Conservation (phyloP, 2,888 invertebrate genomes). For the Cryptus armator region DNA sequence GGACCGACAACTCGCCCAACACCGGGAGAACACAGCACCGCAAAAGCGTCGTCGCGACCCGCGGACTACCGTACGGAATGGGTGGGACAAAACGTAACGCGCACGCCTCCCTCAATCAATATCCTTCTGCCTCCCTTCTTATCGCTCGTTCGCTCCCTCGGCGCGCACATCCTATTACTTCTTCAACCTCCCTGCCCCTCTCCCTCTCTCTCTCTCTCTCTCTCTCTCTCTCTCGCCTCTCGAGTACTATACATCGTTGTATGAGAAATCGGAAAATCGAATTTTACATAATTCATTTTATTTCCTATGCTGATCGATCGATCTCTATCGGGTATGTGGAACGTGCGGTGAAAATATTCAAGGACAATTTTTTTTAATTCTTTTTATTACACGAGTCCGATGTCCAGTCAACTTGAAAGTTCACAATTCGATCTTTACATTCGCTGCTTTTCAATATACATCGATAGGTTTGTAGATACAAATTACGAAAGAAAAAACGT, state of each 20-base stretch:
- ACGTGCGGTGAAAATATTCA: neutral
- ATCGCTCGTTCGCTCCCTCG: constrained; percentile 60
- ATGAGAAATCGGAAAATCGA: constrained; percentile 1
- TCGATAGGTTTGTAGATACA: too few relatives aligned
- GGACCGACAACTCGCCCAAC: constrained; percentile 76
- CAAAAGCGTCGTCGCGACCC: constrained; percentile 57
- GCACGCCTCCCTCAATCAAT: constrained; percentile 78
- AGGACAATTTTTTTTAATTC: neutral
- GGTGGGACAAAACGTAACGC: constrained; percentile 71
- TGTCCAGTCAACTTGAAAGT: too few relatives aligned
- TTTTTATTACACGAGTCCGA: too few relatives aligned
- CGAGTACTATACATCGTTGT: neutral
- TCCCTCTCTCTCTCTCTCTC: neutral
- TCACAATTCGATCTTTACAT: too few relatives aligned
- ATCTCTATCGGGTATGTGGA: neutral
- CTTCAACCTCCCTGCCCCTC: constrained; percentile 2
- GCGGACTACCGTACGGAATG: constrained; percentile 56
- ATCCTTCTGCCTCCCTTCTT: constrained; percentile 74
- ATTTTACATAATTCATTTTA: constrained; percentile 5
- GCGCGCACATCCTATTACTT: constrained; percentile 53
- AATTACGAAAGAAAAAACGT: too few relatives aligned
- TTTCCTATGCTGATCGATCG: neutral
- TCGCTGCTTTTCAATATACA: too few relatives aligned
- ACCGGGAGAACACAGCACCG: constrained; percentile 53
- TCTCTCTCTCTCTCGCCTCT: neutral